Conservation (phyloP, 1,140 invertebrate genomes). For the Ruditapes philippinarum region DNA sequence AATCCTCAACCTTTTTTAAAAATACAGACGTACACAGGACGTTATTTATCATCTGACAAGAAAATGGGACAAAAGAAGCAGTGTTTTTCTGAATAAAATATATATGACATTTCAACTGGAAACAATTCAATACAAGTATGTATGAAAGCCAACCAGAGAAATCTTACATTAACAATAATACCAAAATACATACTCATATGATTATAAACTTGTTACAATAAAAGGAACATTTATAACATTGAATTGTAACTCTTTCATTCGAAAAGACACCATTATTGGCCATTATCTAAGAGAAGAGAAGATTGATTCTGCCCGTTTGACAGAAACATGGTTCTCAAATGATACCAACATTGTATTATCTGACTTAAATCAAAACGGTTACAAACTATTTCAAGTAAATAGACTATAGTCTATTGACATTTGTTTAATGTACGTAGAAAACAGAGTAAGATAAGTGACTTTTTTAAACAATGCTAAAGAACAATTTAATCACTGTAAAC, state of each 20-base stretch:
- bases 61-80: too few species aligned
- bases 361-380: conserved; percentile 8
- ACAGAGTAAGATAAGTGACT: not conserved
- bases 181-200: too few species aligned
- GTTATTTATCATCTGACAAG: too few species aligned
- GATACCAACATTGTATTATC: not conserved
- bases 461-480: too few species aligned
- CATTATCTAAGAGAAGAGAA: conserved; percentile 6
- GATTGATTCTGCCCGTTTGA: conserved; percentile 11
- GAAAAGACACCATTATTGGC: not conserved
- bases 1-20: too few species aligned
- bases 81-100: too few species aligned
- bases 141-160: too few species aligned
- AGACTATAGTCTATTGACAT: not conserved
- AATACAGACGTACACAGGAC: too few species aligned
- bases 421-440: not conserved
- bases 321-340: conserved; percentile 19
- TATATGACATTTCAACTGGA: too few species aligned
- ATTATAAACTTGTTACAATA: not conserved
- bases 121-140: too few species aligned
- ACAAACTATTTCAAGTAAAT: not conserved
- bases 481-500: too few species aligned
- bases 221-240: not conserved
- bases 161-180: too few species aligned
- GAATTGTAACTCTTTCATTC: not conserved